These are phyloP conservation scores for Poecilia velifera DNA, from an alignment of 2,797 vertebrate genomes.

Conservation along the genomic window DNA sequence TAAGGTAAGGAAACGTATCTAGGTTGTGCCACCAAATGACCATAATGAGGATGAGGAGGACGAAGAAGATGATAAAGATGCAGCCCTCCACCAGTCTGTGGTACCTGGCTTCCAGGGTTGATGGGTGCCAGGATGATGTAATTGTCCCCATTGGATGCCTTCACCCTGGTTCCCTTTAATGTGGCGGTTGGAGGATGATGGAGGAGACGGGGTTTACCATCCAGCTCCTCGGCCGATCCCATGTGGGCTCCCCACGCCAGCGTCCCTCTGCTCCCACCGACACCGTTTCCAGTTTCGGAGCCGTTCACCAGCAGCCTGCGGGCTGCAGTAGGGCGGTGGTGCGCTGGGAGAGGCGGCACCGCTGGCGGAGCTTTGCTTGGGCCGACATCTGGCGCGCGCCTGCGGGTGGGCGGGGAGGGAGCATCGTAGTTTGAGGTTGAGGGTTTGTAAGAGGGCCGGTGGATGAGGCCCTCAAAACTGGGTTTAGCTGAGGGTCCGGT, in stretches of 20 bases:
- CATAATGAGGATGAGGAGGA: constrained; percentile 73
- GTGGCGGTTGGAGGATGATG: constrained; percentile 78
- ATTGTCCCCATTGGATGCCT: constrained; percentile 87
- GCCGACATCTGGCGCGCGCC: constrained; percentile 69
- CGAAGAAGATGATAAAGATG: constrained; percentile 78
- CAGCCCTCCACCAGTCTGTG: constrained; percentile 74
- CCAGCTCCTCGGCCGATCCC: constrained; percentile 80
- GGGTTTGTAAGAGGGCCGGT: constrained; percentile 88
- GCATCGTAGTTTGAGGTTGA: constrained; percentile 79
- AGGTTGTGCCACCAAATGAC: constrained; percentile 77
- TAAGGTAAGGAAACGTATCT: constrained; percentile 80
- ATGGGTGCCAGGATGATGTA: constrained; percentile 94
- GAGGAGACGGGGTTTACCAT: constrained; percentile 66
- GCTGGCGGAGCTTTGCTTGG: constrained; percentile 78
- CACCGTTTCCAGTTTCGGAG: constrained; percentile 59
- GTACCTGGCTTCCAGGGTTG: constrained; percentile 93
- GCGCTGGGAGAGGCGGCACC: constrained; percentile 78
- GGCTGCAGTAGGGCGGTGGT: constrained; percentile 83
- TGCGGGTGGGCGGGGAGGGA: constrained; percentile 82
- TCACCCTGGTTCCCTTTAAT: constrained; percentile 83
- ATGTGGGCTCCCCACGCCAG: constrained; percentile 71
- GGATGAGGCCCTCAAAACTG: constrained; percentile 84
- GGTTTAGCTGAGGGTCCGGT: constrained; percentile 88
- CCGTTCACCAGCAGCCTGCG: constrained; percentile 86
- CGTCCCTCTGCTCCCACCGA: constrained; percentile 62